Evolutionary conservation across 2,113 vertebrate genomes (phyloP), one percentile per base, ranked within the genome.

Genomic region (Neolamprologus kungweensis): DNA sequence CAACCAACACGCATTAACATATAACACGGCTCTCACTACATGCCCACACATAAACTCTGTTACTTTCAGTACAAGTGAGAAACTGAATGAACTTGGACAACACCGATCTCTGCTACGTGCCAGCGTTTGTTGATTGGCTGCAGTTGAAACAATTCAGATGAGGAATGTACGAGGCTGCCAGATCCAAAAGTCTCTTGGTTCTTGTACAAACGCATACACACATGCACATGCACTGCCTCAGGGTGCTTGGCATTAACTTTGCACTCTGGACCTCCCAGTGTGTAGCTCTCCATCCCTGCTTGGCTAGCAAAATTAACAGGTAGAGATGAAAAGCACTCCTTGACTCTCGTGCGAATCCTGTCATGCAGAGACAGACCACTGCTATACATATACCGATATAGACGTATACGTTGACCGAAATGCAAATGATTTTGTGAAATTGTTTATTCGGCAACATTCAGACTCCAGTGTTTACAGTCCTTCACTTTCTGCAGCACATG

Each of bases 221-320:
- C 13, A 33, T 19, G 51, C 81, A 58, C 68, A 78, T 31, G 45
- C 54, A 12, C 13, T 19, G 42, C 86, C 80, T 80, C 42, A 2
- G 88, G 88, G 81, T 17, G 16, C 60, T 86, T 87, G 87, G 85
- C 85, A 51, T 88, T 53, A 80, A 31, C 21, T 60, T 54, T 78
- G 88, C 84, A 73, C 85, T 81, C 80, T 47, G 83, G 90, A 88
- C 92, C 91, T 87, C 92, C 89, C 79, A 88, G 60, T 11, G 23
- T 1, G 82, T 5, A 4, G n/a, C 82, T 42, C 80, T 45, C 26
- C 40, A 73, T 78, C 31, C 50, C 19, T 1, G 16, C 53, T 60
- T 85, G 87, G 84, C 57, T 4, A 54, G 42, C 23, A 87, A 71
- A 85, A 68, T 60, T 5, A 81, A 42, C 84, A 91, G 88, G 84